phyloP scores from a whole-genome alignment of 1,140 invertebrate genomes.

The Bombus pyrosoma region DNA sequence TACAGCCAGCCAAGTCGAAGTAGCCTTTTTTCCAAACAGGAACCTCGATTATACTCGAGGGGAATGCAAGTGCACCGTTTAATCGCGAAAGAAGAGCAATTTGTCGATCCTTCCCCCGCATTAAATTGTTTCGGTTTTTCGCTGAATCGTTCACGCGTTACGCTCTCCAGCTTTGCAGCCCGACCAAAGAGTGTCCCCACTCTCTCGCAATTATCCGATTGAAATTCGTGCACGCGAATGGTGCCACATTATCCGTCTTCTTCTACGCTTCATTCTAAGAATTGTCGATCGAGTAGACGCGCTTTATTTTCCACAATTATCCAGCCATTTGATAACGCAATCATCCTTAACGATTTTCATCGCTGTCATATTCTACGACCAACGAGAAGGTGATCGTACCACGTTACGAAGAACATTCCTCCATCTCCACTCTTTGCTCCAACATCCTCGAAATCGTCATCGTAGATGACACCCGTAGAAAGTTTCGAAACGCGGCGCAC shows the following conservation, averaged over 20 bases:
- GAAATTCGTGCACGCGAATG: neutral
- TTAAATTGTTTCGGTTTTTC: constrained; percentile 56
- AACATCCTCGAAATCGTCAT: too few species aligned
- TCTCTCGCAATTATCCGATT: constrained; percentile 2
- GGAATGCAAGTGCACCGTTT: constrained; percentile 52
- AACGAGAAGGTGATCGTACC: too few species aligned
- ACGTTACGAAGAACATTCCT: too few species aligned
- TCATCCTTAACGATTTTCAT: too few species aligned
- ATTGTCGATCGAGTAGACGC: neutral
- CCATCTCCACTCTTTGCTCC: too few species aligned
- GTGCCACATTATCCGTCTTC: neutral
- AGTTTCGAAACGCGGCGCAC: too few species aligned
- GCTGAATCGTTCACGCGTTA: constrained; percentile 34
- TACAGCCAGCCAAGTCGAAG: constrained; percentile 33
- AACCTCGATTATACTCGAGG: constrained; percentile 55
- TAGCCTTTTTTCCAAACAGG: constrained; percentile 54
- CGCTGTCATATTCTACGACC: too few species aligned
- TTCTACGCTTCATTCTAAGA: neutral
- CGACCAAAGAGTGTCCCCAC: neutral
- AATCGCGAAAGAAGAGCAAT: constrained; percentile 58
- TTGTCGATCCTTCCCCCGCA: constrained; percentile 54
- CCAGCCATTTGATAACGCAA: neutral
- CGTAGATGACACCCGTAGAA: too few species aligned
- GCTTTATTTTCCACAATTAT: neutral
- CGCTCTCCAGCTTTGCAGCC: neutral